Percentiles rank a stretch among this genome's conserved stretches.
Evolutionary conservation across 2,797 vertebrate species (phyloP).

Genomic region (Aulostomus chinensis): DNA sequence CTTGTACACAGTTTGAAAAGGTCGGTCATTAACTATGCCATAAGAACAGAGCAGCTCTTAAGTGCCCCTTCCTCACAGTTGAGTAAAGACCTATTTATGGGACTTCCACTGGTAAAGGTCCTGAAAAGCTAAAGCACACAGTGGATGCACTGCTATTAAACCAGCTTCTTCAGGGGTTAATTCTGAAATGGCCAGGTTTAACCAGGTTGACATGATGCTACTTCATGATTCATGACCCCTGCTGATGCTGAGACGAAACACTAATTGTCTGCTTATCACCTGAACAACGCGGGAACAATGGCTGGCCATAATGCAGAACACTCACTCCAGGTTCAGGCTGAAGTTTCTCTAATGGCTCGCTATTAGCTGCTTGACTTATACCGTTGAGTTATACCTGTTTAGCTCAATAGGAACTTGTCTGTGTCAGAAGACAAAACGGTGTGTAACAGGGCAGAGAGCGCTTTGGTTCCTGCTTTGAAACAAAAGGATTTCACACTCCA

Average conservation of each 20-base stretch:
- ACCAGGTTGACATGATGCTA: slow-evolving; percentile 39
- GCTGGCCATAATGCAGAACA: slow-evolving; percentile 44
- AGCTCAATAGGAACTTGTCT: slow-evolving; percentile 66
- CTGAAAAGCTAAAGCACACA: slow-evolving; percentile 41
- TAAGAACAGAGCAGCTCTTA: slow-evolving; percentile 49
- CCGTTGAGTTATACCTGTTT: slow-evolving; percentile 65
- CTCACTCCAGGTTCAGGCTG: slow-evolving; percentile 45
- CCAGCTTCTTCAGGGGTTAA: slow-evolving; percentile 62
- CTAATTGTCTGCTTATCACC: slow-evolving; percentile 78
- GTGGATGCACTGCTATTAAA: slow-evolving; percentile 46
- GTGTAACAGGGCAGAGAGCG: slow-evolving; percentile 51
- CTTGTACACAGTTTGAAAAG: slow-evolving; percentile 68
- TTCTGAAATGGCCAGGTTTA: slow-evolving; percentile 53
- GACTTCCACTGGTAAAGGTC: slow-evolving; percentile 44
- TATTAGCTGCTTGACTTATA: slow-evolving; percentile 63
- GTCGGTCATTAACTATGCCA: slow-evolving; percentile 76
- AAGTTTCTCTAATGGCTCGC: slow-evolving; percentile 65
- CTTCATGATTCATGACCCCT: slow-evolving; percentile 77
- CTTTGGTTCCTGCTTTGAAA: slow-evolving; percentile 69
- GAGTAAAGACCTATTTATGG: slow-evolving; percentile 65
- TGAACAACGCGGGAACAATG: slow-evolving; percentile 65
- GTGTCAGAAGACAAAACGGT: slow-evolving; percentile 56
- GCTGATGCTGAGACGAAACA: slow-evolving; percentile 58
- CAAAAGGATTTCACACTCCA: slow-evolving; percentile 76
- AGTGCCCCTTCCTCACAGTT: slow-evolving; percentile 46